These are phyloP conservation scores for Falco novaeseelandiae DNA, from an alignment of 2,797 vertebrate species.

Conservation along the genomic window DNA sequence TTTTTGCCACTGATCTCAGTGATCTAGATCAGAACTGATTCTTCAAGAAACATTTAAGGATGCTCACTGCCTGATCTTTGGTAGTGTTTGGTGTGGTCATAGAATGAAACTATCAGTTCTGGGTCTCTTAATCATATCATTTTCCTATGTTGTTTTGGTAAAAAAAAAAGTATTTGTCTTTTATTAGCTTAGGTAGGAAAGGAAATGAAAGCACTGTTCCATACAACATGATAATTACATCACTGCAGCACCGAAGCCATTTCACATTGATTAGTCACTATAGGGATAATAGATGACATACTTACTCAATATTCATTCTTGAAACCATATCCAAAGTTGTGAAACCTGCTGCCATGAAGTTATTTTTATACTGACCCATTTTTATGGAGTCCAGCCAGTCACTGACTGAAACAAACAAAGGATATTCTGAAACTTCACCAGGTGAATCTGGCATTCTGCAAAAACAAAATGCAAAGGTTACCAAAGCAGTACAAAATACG, in stretches of 20 bases:
- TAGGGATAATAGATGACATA: not conserved
- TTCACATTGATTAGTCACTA: not conserved
- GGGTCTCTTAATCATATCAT: not conserved
- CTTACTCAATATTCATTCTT: slow-evolving; percentile 86
- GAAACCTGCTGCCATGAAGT: slow-evolving; percentile 95
- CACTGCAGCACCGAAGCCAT: not conserved
- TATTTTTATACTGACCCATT: slow-evolving; percentile 98
- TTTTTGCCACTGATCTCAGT: not conserved
- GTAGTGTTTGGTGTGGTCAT: not conserved
- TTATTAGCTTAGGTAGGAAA: not conserved
- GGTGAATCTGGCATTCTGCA: slow-evolving; percentile 82
- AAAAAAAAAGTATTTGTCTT: not conserved
- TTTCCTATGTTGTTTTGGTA: not conserved
- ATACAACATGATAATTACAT: not conserved
- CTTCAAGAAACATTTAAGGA: not conserved
- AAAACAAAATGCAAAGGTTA: not conserved
- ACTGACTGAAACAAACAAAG: slow-evolving; percentile 93
- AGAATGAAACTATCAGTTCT: not conserved
- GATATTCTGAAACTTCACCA: slow-evolving; percentile 80
- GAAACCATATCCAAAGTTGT: slow-evolving; percentile 93
- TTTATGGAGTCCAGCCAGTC: slow-evolving; percentile 99
- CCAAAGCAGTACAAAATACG: not conserved
- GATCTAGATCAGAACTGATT: not conserved
- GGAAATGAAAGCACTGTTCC: not conserved
- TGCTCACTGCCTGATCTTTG: not conserved